phyloP scores from a whole-genome alignment of 1,140 invertebrate species.

The Phocides pigmalion region DNA sequence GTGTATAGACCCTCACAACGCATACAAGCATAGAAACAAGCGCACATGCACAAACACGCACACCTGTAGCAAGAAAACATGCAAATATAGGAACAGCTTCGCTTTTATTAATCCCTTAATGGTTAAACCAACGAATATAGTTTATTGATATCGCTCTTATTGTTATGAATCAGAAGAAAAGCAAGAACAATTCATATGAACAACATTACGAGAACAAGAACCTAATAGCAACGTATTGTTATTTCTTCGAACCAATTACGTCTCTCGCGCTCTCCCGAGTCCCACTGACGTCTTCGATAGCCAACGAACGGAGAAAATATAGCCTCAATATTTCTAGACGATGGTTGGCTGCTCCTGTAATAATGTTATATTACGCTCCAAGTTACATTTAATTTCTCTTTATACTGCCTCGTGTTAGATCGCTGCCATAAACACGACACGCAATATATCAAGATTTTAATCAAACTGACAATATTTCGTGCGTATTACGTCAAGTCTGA shows the following conservation, averaged over 20 bases:
- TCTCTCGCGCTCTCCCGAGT: constrained; percentile 28
- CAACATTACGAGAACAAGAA: constrained; percentile 1
- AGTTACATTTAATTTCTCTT: constrained; percentile 13
- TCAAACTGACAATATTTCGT: constrained; percentile 8
- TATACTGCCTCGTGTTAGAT: not conserved
- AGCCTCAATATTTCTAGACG: constrained; percentile 23
- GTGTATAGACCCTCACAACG: no score
- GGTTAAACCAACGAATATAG: not conserved
- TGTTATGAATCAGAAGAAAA: constrained; percentile 9
- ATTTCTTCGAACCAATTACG: constrained; percentile 30
- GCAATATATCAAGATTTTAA: constrained; percentile 7
- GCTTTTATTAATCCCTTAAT: not conserved
- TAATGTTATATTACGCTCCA: constrained; percentile 29
- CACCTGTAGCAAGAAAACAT: no score
- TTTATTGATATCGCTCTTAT: not conserved
- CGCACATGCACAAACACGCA: no score
- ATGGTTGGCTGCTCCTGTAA: constrained; percentile 25
- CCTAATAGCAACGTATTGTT: constrained; percentile 19
- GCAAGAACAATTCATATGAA: constrained; percentile 11
- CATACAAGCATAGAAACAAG: no score
- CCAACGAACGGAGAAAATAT: constrained; percentile 31
- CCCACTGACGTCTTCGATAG: constrained; percentile 26
- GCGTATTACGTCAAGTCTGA: not conserved
- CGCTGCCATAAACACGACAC: constrained; percentile 3
- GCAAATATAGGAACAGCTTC: no score